phyloP scores from a whole-genome alignment of 1,140 invertebrate genomes.

The Hycleus phaleratus region DNA sequence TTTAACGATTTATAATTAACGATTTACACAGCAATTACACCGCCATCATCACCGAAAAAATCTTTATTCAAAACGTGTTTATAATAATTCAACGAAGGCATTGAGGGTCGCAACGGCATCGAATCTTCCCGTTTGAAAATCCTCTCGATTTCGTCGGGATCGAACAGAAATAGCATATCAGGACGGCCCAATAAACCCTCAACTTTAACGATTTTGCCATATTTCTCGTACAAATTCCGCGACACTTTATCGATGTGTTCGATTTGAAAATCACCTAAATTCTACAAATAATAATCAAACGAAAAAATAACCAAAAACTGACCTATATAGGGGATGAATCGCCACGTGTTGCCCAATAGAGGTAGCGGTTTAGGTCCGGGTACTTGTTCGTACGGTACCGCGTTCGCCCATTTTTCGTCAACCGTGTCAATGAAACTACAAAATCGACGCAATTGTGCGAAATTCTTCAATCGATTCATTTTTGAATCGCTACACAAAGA shows the following conservation, averaged over 20 bases:
- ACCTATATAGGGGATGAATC: constrained; percentile 51
- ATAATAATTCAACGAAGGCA: constrained; percentile 78
- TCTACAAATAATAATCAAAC: constrained; percentile 2
- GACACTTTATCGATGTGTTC: constrained; percentile 58
- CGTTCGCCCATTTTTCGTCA: no score
- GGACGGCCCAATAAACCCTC: constrained; percentile 68
- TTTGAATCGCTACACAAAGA: no score
- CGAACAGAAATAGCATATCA: constrained; percentile 73
- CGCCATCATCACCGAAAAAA: constrained; percentile 72
- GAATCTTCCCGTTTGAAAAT: constrained; percentile 69
- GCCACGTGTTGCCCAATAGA: constrained; percentile 75
- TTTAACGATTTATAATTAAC: background rate
- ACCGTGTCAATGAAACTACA: no score
- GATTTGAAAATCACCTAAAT: constrained; percentile 35
- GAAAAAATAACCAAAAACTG: constrained; percentile 57
- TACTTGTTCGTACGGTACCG: constrained; percentile 58
- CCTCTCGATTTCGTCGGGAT: constrained; percentile 75
- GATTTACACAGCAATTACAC: constrained; percentile 71
- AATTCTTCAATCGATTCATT: no score
- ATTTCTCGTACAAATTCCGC: constrained; percentile 59
- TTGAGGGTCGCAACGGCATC: constrained; percentile 73
- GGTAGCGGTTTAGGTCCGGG: constrained; percentile 74
- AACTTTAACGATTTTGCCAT: constrained; percentile 66
- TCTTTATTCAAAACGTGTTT: constrained; percentile 70
- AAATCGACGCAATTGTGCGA: no score